Base-by-base conservation (phyloP, 2,113 vertebrate genomes). In the Oenanthe melanoleuca region DNA sequence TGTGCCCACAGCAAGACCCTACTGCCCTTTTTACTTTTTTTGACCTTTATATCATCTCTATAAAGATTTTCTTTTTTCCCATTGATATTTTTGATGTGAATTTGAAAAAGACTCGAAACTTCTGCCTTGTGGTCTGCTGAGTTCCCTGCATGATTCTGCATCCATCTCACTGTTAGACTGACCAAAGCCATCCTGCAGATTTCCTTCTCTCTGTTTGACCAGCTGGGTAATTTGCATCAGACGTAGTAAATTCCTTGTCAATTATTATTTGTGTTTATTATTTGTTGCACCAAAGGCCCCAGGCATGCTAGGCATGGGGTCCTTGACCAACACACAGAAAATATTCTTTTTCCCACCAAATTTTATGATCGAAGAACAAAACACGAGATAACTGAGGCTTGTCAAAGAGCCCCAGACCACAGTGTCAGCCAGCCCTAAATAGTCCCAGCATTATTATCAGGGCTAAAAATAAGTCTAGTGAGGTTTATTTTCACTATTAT, bases 401-500 rank as follows among this genome's bases (percentile, higher is more conserved):
- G 7, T 67, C 19, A 4, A 50, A 71, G 31, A 56, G 73, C 73
- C 73, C 87, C 77, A 94, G 95, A 92, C 77, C 57, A 55, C 81
- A 53, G 84, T 81, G 89, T 95, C 95, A 94, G 80, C 87, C 89
- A 95, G 66, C 66, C 73, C 37, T 71, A 81, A 95, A 95, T 75
- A 89, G 61, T 79, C 80, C n/a, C 89, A 89, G 24, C 87, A 71
- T 71, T 84, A 96, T 4, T 77, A 84, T 1, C 33, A 38, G 61
- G 53, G 45, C 91, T 96, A 97, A 96, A 95, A 97, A 97, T 95
- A 93, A 85, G 37, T 16, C 66, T 14, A 31, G n/a, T 40, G 74
- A 33, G 53, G 34, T 72, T 93, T 92, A 88, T 93, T 91, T 95
- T 91, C 49, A 33, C 78, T 84, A 67, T 64, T 71, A 78, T 87